A percentile compares a stretch with the other conserved stretches of the same genome.
Evolutionary conservation across 2,113 vertebrate genomes (phyloP).

Genomic region (Anolis sagrei): DNA sequence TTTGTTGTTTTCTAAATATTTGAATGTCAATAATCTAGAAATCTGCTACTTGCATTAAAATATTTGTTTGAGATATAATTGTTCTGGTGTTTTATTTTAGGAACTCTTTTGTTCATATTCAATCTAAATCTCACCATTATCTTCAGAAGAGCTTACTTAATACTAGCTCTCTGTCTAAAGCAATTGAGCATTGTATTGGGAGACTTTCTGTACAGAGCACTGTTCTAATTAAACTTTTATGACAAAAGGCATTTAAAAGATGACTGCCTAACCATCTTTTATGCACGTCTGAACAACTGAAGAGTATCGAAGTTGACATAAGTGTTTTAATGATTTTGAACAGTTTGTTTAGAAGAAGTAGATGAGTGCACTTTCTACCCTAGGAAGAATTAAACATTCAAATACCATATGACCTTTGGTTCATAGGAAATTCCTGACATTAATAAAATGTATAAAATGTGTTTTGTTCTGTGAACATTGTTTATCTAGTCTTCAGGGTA

Average conservation of each 20-base stretch:
- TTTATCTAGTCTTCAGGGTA: neutral
- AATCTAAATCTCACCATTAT: slow-evolving; percentile 38
- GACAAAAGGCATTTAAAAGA: slow-evolving; percentile 61
- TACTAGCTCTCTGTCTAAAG: slow-evolving; percentile 51
- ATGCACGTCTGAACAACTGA: slow-evolving; percentile 70
- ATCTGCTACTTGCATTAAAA: neutral
- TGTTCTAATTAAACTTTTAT: slow-evolving; percentile 69
- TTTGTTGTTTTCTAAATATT: no score
- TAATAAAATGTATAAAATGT: neutral
- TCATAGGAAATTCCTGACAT: neutral
- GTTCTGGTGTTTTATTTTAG: slow-evolving; percentile 12
- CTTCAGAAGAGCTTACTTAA: slow-evolving; percentile 45
- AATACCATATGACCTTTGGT: slow-evolving; percentile 12
- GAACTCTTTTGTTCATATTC: slow-evolving; percentile 17
- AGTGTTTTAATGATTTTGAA: slow-evolving; percentile 50
- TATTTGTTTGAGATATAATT: neutral
- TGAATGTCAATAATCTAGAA: no score
- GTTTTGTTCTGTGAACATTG: neutral
- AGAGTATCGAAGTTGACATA: slow-evolving; percentile 51
- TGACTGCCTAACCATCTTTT: slow-evolving; percentile 61
- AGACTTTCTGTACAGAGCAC: slow-evolving; percentile 41
- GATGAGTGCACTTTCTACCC: slow-evolving; percentile 28
- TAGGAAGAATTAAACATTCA: slow-evolving; percentile 40
- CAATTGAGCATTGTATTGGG: slow-evolving; percentile 39
- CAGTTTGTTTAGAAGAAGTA: slow-evolving; percentile 56